These are phyloP conservation scores for Eilema sororculum DNA, from an alignment of 2,888 invertebrate species.

Conservation along the genomic window DNA sequence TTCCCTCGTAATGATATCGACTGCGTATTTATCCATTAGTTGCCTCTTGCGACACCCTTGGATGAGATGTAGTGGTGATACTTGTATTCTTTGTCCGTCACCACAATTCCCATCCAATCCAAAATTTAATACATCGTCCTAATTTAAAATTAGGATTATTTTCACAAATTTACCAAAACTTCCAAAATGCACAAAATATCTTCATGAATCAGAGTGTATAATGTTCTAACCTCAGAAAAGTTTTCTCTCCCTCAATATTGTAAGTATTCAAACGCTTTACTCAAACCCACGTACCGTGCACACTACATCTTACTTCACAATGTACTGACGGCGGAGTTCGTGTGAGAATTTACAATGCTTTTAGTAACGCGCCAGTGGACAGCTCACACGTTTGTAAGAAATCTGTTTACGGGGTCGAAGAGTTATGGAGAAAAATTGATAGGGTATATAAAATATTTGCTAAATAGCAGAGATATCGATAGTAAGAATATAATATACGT, in stretches of 20 bases:
- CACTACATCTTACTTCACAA: constrained; percentile 64
- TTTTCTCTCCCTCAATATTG: constrained; percentile 24
- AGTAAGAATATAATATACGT: background rate
- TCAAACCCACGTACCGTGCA: constrained; percentile 44
- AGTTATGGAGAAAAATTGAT: constrained; percentile 48
- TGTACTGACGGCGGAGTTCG: constrained; percentile 59
- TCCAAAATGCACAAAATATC: background rate
- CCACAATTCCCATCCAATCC: too few relatives aligned
- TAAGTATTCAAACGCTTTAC: constrained; percentile 30
- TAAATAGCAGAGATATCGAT: background rate
- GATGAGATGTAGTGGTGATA: too few relatives aligned
- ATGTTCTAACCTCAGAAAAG: constrained; percentile 5
- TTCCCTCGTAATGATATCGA: too few relatives aligned
- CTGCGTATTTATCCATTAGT: too few relatives aligned
- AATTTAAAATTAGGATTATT: too few relatives aligned
- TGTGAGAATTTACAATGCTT: constrained; percentile 83
- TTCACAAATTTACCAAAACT: background rate
- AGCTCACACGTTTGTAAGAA: constrained; percentile 70
- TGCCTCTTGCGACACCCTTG: too few relatives aligned
- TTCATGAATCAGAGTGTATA: background rate
- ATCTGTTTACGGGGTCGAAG: constrained; percentile 59
- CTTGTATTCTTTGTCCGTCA: too few relatives aligned
- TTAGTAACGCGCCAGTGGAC: constrained; percentile 80
- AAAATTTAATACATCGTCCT: too few relatives aligned
- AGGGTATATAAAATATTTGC: constrained; percentile 30